Evolutionary conservation across 2,113 vertebrate genomes (phyloP), one percentile per base, ranked within the genome.

Genomic region (Candoia aspera): DNA sequence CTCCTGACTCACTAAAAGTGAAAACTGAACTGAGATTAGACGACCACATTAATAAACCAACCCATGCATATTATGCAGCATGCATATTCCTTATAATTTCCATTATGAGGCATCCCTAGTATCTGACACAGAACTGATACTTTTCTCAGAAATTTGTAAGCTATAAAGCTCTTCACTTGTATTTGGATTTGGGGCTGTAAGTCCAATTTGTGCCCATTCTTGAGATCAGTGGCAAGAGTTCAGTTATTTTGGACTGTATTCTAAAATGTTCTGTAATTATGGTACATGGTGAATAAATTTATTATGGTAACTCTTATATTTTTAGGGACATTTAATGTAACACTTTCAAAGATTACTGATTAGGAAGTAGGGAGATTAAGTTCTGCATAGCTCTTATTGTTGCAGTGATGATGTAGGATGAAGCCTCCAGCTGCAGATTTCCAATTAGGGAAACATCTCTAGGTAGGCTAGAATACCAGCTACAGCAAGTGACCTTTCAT

Each of bases 401-500:
- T 64, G 79, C 29, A 42, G 12, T 33, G 23, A 15, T 19, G n/a
- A 85, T 46, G n/a, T 23, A 53, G 64, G 53, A 46, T 64, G 87
- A 85, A 68, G 23, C 29, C 17, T 92, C 58, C 79, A 89, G 42
- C 10, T 62, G 58, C 9, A 84, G n/a, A 89, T 33, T 73, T 79
- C 84, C 89, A 92, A 60, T 87, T 79, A 85, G 79, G 62, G 46
- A 64, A 24, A 73, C 54, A 58, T 86, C 33, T 90, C 84, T 73
- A 57, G 58, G 64, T 49, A 57, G 84, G 58, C 83, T 90, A 86
- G 84, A 87, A 54, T 58, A 87, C 55, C 92, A 90, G 37, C 55
- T 86, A 87, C 37, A 87, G 62, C 89, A 90, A 84, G 84, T 93
- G 88, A 91, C 90, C 73, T 91, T 88, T 91, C 42, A 87, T 90